A percentile compares a stretch with the other conserved stretches of the same genome.
phyloP scores from a whole-genome alignment of 2,888 invertebrate species.

The Nudaria mundana region DNA sequence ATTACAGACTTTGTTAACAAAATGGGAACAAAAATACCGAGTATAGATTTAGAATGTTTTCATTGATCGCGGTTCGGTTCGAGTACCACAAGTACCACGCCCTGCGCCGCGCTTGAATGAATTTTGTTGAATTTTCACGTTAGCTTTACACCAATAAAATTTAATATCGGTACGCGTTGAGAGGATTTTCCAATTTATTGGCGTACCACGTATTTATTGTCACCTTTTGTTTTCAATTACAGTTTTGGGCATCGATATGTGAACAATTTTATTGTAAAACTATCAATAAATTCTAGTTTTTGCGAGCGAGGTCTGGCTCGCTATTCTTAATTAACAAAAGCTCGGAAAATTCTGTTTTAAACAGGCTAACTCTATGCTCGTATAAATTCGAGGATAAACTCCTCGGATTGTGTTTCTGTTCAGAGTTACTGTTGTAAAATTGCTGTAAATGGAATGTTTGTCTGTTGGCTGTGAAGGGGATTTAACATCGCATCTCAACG shows the following conservation, averaged over 20 bases:
- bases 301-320: no score
- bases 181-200: constrained; percentile 44
- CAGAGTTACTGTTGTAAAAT: neutral
- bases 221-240: constrained; percentile 34
- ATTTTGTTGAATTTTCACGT: constrained; percentile 47
- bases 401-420: constrained; percentile 9
- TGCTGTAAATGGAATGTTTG: constrained; percentile 9
- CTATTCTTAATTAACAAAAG: no score
- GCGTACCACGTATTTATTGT: constrained; percentile 40
- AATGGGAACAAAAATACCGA: no score
- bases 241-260: constrained; percentile 15
- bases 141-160: constrained; percentile 46
- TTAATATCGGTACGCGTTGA: constrained; percentile 40
- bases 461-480: constrained; percentile 8
- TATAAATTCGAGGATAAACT: constrained; percentile 17
- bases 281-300: no score
- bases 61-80: no score
- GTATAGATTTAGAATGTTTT: no score
- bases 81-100: no score
- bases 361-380: constrained; percentile 16
- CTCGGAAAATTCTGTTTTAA: constrained; percentile 23
- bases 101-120: no score
- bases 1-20: no score
- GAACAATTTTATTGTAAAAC: no score
- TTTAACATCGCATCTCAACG: neutral